phyloP scores from a whole-genome alignment of 2,888 invertebrate species.

The Ephialtes manifestator region DNA sequence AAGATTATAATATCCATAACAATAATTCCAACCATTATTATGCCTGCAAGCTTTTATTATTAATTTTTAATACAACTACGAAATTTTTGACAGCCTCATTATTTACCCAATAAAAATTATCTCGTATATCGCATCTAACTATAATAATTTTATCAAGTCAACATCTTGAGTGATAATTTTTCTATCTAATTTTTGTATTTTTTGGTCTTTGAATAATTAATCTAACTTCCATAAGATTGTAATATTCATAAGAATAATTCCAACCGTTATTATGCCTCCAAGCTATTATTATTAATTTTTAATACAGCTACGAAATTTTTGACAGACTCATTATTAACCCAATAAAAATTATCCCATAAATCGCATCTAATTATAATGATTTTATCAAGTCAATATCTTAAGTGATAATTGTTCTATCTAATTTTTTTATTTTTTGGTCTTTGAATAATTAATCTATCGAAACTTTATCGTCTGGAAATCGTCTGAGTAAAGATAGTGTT shows the following conservation, averaged over 20 bases:
- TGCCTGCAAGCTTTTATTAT: not conserved
- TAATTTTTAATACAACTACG: not conserved
- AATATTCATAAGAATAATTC: too few relatives aligned
- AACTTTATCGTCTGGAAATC: not conserved
- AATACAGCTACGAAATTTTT: not conserved
- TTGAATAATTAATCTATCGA: not conserved
- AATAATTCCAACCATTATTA: slow-evolving; percentile 14
- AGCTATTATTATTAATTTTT: not conserved
- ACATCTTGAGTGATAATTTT: too few relatives aligned
- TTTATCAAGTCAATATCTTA: not conserved
- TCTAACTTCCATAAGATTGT: too few relatives aligned
- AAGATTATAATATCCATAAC: too few relatives aligned
- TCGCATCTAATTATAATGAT: not conserved
- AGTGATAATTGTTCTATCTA: too few relatives aligned
- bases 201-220: too few relatives aligned
- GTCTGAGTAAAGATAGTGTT: not conserved
- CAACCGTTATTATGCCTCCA: not conserved
- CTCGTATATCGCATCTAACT: not conserved
- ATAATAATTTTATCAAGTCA: not conserved
- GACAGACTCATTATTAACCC: not conserved
- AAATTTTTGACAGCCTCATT: not conserved
- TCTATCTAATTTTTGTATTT: not conserved
- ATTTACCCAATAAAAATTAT: not conserved
- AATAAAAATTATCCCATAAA: not conserved
- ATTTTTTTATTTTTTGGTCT: not conserved